Evolutionary conservation across 1,140 invertebrate genomes (phyloP).

Genomic region (Achatina immaculata): DNA sequence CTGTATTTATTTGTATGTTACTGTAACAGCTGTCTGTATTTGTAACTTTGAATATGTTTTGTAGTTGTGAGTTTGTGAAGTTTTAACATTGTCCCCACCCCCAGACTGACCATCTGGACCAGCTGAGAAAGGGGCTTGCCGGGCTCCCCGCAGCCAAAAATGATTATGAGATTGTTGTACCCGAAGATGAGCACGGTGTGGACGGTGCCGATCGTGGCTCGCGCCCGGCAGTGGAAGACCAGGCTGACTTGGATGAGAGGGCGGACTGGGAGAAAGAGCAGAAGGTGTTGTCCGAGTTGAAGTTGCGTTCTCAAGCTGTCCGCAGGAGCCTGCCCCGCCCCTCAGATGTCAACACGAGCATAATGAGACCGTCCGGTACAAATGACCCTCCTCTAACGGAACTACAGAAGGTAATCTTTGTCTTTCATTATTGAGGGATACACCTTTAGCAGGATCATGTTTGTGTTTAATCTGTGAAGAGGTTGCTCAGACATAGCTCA

Average conservation of each 20-base stretch:
- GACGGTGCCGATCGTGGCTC: constrained; percentile 66
- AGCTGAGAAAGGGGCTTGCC: constrained; percentile 82
- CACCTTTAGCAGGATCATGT: background rate
- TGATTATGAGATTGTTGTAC: constrained; percentile 98
- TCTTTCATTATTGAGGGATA: background rate
- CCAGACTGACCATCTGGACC: constrained; percentile 72
- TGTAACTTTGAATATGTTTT: too few species aligned
- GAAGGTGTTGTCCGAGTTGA: constrained; percentile 79
- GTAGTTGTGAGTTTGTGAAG: too few species aligned
- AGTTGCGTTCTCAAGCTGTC: constrained; percentile 87
- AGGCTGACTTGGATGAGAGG: constrained; percentile 87
- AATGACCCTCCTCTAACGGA: constrained; percentile 83
- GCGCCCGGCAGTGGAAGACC: constrained; percentile 68
- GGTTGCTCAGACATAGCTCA: too few species aligned
- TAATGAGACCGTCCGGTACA: constrained; percentile 81
- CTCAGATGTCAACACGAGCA: constrained; percentile 83
- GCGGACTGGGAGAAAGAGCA: constrained; percentile 75
- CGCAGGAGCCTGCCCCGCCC: constrained; percentile 92
- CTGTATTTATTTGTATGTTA: too few species aligned
- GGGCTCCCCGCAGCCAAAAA: constrained; percentile 91
- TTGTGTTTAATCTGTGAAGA: too few species aligned
- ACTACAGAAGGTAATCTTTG: constrained; percentile 80
- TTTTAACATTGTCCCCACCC: too few species aligned
- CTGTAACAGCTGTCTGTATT: too few species aligned
- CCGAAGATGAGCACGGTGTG: constrained; percentile 80